A percentile compares a stretch with the other conserved stretches of the same genome.
These are phyloP conservation scores for Dendrocincla fuliginosa DNA, from an alignment of 2,797 vertebrate genomes.

Conservation along the genomic window DNA sequence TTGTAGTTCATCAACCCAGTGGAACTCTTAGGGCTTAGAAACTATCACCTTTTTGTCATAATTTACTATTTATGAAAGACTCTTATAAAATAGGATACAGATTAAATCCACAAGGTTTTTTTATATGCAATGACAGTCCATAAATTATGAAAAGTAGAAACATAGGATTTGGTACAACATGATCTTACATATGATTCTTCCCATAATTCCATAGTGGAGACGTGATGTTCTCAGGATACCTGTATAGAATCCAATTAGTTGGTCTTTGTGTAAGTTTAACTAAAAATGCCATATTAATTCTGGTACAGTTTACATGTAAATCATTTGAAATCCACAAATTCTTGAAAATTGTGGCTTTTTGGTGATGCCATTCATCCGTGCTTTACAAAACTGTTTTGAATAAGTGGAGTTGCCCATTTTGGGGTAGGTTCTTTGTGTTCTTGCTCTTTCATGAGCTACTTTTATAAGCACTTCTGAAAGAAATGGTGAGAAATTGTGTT, in stretches of 20 bases:
- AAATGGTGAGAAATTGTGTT: background rate
- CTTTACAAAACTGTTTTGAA: background rate
- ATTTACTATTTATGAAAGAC: background rate
- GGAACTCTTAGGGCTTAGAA: background rate
- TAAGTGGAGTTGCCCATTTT: background rate
- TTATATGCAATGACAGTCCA: background rate
- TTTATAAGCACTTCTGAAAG: background rate
- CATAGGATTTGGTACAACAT: background rate
- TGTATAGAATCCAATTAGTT: background rate
- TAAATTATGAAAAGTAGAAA: background rate
- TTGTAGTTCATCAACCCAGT: background rate
- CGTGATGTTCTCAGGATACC: background rate
- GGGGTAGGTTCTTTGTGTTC: background rate
- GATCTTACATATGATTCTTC: background rate
- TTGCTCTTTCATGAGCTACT: background rate
- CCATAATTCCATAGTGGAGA: background rate
- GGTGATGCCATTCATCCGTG: background rate
- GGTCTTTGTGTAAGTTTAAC: background rate
- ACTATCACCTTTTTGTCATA: background rate
- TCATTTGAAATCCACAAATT: background rate
- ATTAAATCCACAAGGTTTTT: background rate
- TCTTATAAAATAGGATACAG: background rate
- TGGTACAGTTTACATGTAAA: background rate
- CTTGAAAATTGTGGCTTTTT: background rate
- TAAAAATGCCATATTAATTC: background rate